A percentile compares a stretch with the other conserved stretches of the same genome.
Evolutionary conservation across 2,888 invertebrate species (phyloP).

Genomic region (Sisyra nigra): DNA sequence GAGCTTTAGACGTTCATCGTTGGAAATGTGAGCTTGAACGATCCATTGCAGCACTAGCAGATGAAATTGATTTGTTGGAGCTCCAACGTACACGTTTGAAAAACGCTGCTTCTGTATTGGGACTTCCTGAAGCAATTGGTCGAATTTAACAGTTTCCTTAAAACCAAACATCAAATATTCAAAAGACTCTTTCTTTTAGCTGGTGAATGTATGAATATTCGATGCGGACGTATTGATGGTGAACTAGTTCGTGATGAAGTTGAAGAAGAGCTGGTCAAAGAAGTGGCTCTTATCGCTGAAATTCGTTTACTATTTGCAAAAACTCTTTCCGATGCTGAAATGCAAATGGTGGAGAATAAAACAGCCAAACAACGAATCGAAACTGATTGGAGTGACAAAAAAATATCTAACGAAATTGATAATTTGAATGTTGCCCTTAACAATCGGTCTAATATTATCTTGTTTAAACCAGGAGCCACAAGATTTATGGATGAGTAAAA

Average conservation of each 20-base stretch:
- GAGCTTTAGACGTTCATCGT: slow-evolving; percentile 50
- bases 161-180: background rate
- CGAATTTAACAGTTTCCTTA: slow-evolving; percentile 7
- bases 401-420: slow-evolving; percentile 63
- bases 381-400: slow-evolving; percentile 85
- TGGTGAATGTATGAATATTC: slow-evolving; percentile 55
- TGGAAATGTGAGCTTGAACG: slow-evolving; percentile 63
- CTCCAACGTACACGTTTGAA: slow-evolving; percentile 50
- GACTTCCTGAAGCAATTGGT: slow-evolving; percentile 56
- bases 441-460: slow-evolving; percentile 48
- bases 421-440: slow-evolving; percentile 48
- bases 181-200: too few relatives aligned
- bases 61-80: slow-evolving; percentile 53
- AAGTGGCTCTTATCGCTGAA: slow-evolving; percentile 52
- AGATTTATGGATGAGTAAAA: slow-evolving; percentile 58
- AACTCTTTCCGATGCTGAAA: slow-evolving; percentile 47
- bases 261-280: slow-evolving; percentile 62
- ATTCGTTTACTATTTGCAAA: slow-evolving; percentile 43
- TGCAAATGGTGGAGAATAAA: slow-evolving; percentile 56
- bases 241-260: slow-evolving; percentile 62
- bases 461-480: slow-evolving; percentile 69
- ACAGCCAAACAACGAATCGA: slow-evolving; percentile 70
- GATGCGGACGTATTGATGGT: slow-evolving; percentile 49
- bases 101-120: slow-evolving; percentile 46
- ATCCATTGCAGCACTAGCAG: slow-evolving; percentile 46